Evolutionary conservation across 2,888 invertebrate species (phyloP).

Genomic region (Scaptomyza parva): DNA sequence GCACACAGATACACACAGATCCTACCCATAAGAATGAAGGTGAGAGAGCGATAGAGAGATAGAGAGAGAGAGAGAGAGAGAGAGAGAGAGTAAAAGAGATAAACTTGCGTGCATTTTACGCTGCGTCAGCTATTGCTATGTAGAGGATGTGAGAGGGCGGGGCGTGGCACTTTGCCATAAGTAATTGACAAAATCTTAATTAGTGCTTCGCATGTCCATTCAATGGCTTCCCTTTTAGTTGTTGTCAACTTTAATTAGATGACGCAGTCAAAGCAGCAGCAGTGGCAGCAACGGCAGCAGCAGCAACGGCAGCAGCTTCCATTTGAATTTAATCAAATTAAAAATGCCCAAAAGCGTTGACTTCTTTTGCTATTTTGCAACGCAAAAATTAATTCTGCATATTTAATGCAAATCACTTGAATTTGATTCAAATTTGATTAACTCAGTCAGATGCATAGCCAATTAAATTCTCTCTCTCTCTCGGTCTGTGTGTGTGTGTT

Average conservation of each 20-base stretch:
- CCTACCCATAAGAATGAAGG: not conserved
- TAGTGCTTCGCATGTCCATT: conserved; percentile 80
- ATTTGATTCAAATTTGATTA: conserved; percentile 59
- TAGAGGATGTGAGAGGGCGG: conserved; percentile 23
- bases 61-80: not conserved
- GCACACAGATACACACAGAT: conserved; percentile 50
- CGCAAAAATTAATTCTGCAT: conserved; percentile 28
- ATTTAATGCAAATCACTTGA: conserved; percentile 42
- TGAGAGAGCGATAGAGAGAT: too few relatives aligned
- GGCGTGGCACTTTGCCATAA: conserved; percentile 69
- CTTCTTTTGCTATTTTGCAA: not conserved
- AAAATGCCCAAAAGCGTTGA: conserved; percentile 48
- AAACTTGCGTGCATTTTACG: conserved; percentile 62
- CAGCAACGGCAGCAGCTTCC: not conserved
- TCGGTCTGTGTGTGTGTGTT: conserved; percentile 4
- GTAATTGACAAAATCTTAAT: conserved; percentile 81
- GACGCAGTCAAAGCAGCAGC: conserved; percentile 33
- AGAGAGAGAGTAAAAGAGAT: not conserved
- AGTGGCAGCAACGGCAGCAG: not conserved
- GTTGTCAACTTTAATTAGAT: conserved; percentile 74
- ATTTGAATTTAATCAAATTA: conserved; percentile 75
- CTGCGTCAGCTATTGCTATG: conserved; percentile 61
- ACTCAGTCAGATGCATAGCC: conserved; percentile 25
- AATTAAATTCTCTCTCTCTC: conserved; percentile 36
- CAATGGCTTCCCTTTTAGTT: conserved; percentile 72